Base-by-base conservation (phyloP, 92 coral and sea anemone genomes). In the Porites evermanni region DNA sequence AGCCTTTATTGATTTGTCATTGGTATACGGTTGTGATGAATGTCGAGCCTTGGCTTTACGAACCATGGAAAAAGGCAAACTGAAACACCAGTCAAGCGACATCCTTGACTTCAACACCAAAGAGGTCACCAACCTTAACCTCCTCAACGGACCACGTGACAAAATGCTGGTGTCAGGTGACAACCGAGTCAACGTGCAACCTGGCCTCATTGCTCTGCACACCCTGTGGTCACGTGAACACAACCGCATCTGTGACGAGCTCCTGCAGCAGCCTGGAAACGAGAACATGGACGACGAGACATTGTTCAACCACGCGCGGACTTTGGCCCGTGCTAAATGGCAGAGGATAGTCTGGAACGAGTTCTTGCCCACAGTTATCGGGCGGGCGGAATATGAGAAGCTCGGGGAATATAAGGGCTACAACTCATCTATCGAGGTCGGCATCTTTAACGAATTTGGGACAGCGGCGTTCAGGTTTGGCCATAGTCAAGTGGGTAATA, bases 391-490 rank as follows among this genome's bases (percentile, higher is more conserved):
- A 83, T 95, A 87, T 82, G 80, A 82, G n/a, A 88, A 84, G 53
- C 89, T 94, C 72, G 94, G 95, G 10, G 75, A 84, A 14, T 96
- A 91, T 84, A 85, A 87, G 74, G 98, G 96, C 1, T 97, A 93
- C 87, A 97, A 97, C 81, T 81, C 88, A 9, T 91, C 98, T 12
- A 89, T 97, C 17, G 78, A 93, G 64, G 94, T 95, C 78, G 99
- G 99, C 24, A 94, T 97, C 87, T 97, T 97, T 73, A 97, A 97
- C 89, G 99, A 97, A 83, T 97, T 97, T 58, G 98, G 95, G 7
- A 97, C 99, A 14, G 99, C 99, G n/a, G 99, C 99, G 7, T 97
- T 97, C 75, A 81, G 99, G 38, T 97, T 93, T 70, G 99, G 99
- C 10, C 99, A 97, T 91, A 97, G 99, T 74, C 99, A 97, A 84